Evolutionary conservation across 1,140 invertebrate genomes (phyloP).

Genomic region (Conopomorpha cramerella): DNA sequence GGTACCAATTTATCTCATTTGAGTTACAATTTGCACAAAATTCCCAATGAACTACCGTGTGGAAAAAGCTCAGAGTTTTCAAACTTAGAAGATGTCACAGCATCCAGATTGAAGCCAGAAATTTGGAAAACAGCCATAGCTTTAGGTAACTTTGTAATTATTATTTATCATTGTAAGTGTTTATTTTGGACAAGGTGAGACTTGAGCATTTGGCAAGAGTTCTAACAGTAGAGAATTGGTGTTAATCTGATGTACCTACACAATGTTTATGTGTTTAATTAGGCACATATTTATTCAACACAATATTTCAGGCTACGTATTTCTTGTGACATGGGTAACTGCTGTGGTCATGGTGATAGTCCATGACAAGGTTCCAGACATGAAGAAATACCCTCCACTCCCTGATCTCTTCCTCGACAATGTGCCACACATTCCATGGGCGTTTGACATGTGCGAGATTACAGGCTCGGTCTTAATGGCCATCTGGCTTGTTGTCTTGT

Average conservation of each 20-base stretch:
- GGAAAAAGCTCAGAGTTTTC: too few species aligned
- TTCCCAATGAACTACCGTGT: conserved; percentile 31
- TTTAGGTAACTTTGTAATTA: conserved; percentile 27
- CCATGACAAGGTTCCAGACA: conserved; percentile 97
- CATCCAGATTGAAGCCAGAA: conserved; percentile 54
- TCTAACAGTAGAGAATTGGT: not conserved
- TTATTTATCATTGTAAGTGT: not conserved
- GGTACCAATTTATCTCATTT: conserved; percentile 53
- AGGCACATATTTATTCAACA: not conserved
- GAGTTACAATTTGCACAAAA: conserved; percentile 49
- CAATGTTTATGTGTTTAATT: not conserved
- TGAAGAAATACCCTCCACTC: conserved; percentile 98
- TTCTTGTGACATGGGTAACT: conserved; percentile 94
- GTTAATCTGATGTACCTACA: not conserved
- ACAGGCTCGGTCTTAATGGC: conserved; percentile 89
- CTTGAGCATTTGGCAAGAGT: too few species aligned
- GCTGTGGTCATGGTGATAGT: conserved; percentile 99
- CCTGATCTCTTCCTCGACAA: conserved; percentile 98
- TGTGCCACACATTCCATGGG: conserved; percentile 98
- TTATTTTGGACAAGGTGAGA: too few species aligned
- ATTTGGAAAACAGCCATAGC: conserved; percentile 59
- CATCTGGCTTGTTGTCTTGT: conserved; percentile 86
- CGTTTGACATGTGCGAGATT: conserved; percentile 97
- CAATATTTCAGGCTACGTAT: conserved; percentile 73
- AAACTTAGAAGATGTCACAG: conserved; percentile 50